Conservation (phyloP, 2,888 invertebrate species). For the Hyalella azteca region DNA sequence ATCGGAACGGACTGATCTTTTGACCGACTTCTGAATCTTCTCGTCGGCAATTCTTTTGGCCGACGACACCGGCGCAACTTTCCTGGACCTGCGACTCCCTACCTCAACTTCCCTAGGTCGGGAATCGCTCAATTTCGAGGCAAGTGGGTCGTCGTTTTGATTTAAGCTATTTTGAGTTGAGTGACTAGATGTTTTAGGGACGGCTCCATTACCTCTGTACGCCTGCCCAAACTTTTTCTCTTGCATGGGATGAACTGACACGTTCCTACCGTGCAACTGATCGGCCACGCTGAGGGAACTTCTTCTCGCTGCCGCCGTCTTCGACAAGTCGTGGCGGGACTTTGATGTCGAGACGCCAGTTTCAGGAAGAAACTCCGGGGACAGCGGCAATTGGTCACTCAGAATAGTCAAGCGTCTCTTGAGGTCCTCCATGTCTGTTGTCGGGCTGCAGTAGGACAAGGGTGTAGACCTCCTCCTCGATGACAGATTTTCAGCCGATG, state of each 20-base stretch:
- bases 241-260: not conserved
- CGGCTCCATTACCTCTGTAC: not conserved
- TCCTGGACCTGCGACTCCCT: not conserved
- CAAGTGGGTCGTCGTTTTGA: conserved; percentile 3
- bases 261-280: not conserved
- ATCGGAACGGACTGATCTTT: not conserved
- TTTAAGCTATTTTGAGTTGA: not conserved
- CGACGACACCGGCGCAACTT: not conserved
- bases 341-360: not conserved
- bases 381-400: conserved; percentile 24
- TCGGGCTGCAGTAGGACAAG: not conserved
- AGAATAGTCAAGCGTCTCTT: not conserved
- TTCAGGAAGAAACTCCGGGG: conserved; percentile 7
- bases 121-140: not conserved
- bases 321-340: not conserved
- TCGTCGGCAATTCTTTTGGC: not conserved
- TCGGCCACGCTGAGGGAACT: not conserved
- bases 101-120: not conserved
- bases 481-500: too few species aligned
- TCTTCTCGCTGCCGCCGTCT: not conserved
- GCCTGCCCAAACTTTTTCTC: not conserved
- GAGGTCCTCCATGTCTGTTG: conserved; percentile 3
- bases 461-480: too few species aligned
- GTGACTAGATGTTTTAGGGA: not conserved
- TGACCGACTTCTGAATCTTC: not conserved